These are phyloP conservation scores for Mesodorylaimus sp. DNA, from an alignment of 2,888 invertebrate species.

Conservation along the genomic window DNA sequence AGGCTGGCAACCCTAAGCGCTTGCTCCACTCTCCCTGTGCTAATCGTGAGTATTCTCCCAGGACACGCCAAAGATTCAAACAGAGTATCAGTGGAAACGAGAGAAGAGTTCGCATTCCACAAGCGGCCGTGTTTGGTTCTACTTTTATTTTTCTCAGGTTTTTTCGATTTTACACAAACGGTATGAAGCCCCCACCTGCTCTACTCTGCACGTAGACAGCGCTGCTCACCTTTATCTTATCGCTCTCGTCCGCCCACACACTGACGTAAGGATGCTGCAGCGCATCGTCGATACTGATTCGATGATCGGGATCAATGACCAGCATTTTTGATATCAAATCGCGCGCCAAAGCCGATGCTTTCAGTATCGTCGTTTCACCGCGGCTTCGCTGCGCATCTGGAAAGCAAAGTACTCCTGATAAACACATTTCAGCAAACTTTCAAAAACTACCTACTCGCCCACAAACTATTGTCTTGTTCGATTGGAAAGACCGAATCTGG, in stretches of 20 bases:
- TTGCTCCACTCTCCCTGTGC: neutral
- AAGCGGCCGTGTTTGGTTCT: too few relatives aligned
- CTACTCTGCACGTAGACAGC: too few relatives aligned
- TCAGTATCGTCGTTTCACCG: too few relatives aligned
- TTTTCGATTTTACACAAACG: too few relatives aligned
- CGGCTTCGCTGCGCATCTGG: too few relatives aligned
- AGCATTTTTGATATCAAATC: conserved; percentile 93
- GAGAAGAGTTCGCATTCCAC: too few relatives aligned
- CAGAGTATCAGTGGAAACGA: too few relatives aligned
- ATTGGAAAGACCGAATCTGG: conserved; percentile 91
- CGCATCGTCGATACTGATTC: conserved; percentile 96
- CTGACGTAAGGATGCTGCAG: conserved; percentile 92
- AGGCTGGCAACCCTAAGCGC: too few relatives aligned
- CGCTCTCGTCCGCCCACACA: too few relatives aligned
- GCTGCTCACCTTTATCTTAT: too few relatives aligned
- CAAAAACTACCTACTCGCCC: conserved; percentile 33
- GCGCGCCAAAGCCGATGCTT: conserved; percentile 83
- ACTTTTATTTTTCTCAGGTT: too few relatives aligned
- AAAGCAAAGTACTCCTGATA: conserved; percentile 53
- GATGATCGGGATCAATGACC: conserved; percentile 88
- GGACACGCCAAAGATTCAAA: conserved; percentile 95
- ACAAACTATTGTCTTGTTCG: conserved; percentile 46
- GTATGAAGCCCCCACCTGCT: too few relatives aligned
- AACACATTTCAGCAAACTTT: conserved; percentile 31
- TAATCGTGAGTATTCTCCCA: conserved; percentile 37